A percentile compares a stretch with the other conserved stretches of the same genome.
phyloP scores from a whole-genome alignment of 2,888 invertebrate genomes.

The Pachycephus smyrnensis region DNA sequence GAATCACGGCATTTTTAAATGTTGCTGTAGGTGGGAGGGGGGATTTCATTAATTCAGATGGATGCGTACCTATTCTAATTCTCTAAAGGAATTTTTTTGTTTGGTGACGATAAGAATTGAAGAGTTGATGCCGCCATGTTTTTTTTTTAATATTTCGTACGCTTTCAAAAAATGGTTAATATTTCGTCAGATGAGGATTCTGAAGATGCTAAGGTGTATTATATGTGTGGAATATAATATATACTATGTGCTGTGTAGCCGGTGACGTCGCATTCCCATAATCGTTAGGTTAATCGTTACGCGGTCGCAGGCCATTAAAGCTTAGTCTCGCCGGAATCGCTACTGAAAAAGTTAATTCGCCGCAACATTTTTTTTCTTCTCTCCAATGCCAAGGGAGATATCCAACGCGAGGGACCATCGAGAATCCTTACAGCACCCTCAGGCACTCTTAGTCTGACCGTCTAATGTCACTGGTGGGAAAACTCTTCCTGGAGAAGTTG shows the following conservation, averaged over 20 bases:
- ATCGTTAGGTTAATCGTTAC: conserved; percentile 2
- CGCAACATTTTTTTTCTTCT: conserved; percentile 4
- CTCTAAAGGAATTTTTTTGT: too few relatives aligned
- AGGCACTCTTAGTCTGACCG: conserved; percentile 19
- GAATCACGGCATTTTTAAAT: not conserved
- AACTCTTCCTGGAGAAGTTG: not conserved
- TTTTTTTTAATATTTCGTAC: not conserved
- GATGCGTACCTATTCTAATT: not conserved
- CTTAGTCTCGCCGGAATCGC: not conserved
- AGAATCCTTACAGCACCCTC: conserved; percentile 7
- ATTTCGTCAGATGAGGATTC: not conserved
- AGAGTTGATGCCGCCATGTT: not conserved
- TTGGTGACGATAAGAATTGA: not conserved
- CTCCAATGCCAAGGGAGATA: not conserved
- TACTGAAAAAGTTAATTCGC: conserved; percentile 7
- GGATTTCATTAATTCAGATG: not conserved
- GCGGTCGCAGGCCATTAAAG: conserved; percentile 6
- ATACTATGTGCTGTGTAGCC: not conserved
- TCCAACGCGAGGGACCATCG: not conserved
- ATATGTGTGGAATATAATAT: not conserved
- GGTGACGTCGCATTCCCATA: not conserved
- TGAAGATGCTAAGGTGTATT: not conserved
- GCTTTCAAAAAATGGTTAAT: not conserved
- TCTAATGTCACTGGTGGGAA: conserved; percentile 12
- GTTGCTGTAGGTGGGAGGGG: not conserved